These are phyloP conservation scores for Rhinogobio ventralis DNA, from an alignment of 2,797 vertebrate genomes.

Conservation along the genomic window DNA sequence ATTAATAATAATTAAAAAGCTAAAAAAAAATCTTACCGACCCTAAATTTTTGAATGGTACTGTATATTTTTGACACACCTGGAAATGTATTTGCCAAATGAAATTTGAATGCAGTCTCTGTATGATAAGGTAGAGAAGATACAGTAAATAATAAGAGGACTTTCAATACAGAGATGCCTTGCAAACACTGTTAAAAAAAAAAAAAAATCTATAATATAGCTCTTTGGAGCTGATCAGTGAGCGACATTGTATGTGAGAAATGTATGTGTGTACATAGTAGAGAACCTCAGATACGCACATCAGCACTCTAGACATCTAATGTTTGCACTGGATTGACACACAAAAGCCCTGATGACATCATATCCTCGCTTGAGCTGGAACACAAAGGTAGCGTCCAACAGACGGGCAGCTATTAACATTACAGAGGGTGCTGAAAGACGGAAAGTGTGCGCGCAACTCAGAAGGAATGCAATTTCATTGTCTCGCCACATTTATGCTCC, in stretches of 20 bases:
- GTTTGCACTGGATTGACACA: conserved; percentile 51
- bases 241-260: neutral
- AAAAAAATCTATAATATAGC: neutral
- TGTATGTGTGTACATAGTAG: neutral
- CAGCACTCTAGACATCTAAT: conserved; percentile 54
- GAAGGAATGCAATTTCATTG: conserved; percentile 11
- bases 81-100: neutral
- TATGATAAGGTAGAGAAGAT: neutral
- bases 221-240: neutral
- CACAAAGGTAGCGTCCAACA: conserved; percentile 65
- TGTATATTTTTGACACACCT: neutral
- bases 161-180: neutral
- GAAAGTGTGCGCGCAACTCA: conserved; percentile 27
- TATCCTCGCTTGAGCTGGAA: conserved; percentile 63
- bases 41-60: neutral
- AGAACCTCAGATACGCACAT: conserved; percentile 64
- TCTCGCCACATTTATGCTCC: conserved; percentile 18
- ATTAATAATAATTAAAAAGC: too few species aligned
- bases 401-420: conserved; percentile 58
- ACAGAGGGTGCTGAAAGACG: conserved; percentile 23
- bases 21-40: too few species aligned
- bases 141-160: neutral
- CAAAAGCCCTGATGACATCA: conserved; percentile 68
- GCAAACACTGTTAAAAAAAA: neutral
- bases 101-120: neutral